Evolutionary conservation across 2,113 vertebrate genomes (phyloP).

Genomic region (Pseudorasbora parva): DNA sequence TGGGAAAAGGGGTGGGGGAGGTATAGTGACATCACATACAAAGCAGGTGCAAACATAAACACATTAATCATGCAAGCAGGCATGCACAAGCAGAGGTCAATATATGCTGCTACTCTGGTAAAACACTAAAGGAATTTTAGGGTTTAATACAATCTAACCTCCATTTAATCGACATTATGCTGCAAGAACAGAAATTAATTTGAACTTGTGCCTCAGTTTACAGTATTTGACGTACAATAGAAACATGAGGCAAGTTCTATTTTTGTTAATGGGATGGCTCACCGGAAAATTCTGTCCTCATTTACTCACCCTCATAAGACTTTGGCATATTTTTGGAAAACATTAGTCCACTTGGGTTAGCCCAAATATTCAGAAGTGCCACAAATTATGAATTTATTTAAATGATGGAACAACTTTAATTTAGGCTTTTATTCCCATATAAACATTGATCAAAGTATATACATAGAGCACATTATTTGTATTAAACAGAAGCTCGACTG

Average conservation of each 20-base stretch:
- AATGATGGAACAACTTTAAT: not conserved
- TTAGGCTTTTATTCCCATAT: not conserved
- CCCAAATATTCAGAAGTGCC: not conserved
- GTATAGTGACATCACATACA: conserved; percentile 53
- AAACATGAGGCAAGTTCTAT: not conserved
- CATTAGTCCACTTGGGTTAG: not conserved
- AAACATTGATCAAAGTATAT: not conserved
- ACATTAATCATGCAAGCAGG: conserved; percentile 47
- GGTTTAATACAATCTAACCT: not conserved
- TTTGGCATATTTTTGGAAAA: too few relatives aligned
- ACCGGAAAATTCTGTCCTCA: not conserved
- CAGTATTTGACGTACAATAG: not conserved
- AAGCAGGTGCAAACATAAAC: conserved; percentile 41
- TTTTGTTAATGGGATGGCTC: not conserved
- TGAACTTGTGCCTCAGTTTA: not conserved
- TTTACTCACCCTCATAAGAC: not conserved
- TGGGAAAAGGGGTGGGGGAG: conserved; percentile 72
- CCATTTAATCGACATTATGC: not conserved
- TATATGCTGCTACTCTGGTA: not conserved
- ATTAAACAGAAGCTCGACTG: not conserved
- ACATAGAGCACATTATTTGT: not conserved
- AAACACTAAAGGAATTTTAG: not conserved
- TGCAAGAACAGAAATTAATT: not conserved
- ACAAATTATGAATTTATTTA: not conserved
- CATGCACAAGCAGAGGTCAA: conserved; percentile 59